A percentile compares a stretch with the other conserved stretches of the same genome.
These are phyloP conservation scores for Aphaenogaster floridana DNA, from an alignment of 1,140 invertebrate genomes.

Conservation along the genomic window DNA sequence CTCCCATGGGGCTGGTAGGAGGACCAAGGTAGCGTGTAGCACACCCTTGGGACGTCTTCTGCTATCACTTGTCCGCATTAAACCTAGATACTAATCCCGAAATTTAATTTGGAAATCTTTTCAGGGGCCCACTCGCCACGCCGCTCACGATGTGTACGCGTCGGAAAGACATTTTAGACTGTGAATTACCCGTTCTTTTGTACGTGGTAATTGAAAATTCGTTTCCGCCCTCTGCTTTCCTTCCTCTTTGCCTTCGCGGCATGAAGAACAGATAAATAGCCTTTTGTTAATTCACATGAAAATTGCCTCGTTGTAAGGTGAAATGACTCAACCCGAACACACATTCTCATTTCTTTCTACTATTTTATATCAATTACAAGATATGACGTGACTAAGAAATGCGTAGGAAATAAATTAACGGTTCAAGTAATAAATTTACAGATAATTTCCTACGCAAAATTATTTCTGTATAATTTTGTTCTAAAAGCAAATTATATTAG, in stretches of 20 bases:
- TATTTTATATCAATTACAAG: constrained; percentile 56
- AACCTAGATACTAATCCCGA: constrained; percentile 86
- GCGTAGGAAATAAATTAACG: not conserved
- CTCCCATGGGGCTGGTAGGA: constrained; percentile 78
- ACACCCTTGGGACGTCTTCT: constrained; percentile 85
- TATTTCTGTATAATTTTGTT: not conserved
- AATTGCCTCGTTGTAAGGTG: constrained; percentile 64
- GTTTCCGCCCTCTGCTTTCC: constrained; percentile 76
- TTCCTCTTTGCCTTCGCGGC: constrained; percentile 9
- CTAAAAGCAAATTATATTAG: not conserved
- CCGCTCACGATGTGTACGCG: constrained; percentile 12
- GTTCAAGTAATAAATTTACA: not conserved
- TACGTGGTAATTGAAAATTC: constrained; percentile 86
- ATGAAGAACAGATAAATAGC: constrained; percentile 68
- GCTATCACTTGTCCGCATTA: constrained; percentile 86
- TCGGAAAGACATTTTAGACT: constrained; percentile 82
- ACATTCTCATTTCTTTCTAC: constrained; percentile 16
- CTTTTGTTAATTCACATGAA: constrained; percentile 69
- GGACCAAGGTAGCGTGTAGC: constrained; percentile 78
- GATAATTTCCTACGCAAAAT: not conserved
- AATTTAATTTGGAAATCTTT: constrained; percentile 88
- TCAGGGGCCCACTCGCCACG: constrained; percentile 71
- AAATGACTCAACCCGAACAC: constrained; percentile 56
- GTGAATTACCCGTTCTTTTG: constrained; percentile 84
- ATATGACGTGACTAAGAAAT: not conserved